Evolutionary conservation across 2,888 invertebrate genomes (phyloP).

Genomic region (Lycaena phlaeas): DNA sequence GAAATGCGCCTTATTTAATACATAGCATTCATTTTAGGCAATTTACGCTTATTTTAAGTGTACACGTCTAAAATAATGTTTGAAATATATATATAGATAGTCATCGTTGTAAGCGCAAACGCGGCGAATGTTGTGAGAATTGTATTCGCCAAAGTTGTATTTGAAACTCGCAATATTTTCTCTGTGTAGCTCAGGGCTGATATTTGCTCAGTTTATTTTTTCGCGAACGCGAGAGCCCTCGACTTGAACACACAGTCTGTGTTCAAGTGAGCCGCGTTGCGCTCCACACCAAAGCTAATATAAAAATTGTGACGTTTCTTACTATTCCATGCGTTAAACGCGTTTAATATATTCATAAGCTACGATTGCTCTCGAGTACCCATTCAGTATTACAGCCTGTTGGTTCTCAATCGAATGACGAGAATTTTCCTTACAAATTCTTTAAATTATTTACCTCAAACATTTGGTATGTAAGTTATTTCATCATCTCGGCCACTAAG

Average conservation of each 20-base stretch:
- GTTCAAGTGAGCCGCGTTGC: slow-evolving; percentile 42
- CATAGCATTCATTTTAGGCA: too few relatives aligned
- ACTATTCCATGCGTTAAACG: slow-evolving; percentile 32
- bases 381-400: slow-evolving; percentile 11
- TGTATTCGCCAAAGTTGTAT: slow-evolving; percentile 28
- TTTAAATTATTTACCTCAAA: slow-evolving; percentile 22
- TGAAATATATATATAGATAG: too few relatives aligned
- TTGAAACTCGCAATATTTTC: slow-evolving; percentile 46
- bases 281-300: slow-evolving; percentile 42
- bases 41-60: too few relatives aligned
- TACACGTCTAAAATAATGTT: too few relatives aligned
- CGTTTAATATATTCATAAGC: slow-evolving; percentile 14
- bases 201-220: slow-evolving; percentile 64
- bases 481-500: slow-evolving; percentile 38
- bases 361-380: slow-evolving; percentile 12
- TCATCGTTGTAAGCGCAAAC: neutral
- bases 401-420: slow-evolving; percentile 10
- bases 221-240: slow-evolving; percentile 46
- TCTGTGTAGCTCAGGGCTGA: slow-evolving; percentile 37
- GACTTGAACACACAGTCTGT: slow-evolving; percentile 52
- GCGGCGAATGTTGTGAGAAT: slow-evolving; percentile 19
- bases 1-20: too few relatives aligned
- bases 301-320: slow-evolving; percentile 41
- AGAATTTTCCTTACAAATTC: slow-evolving; percentile 12
- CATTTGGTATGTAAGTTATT: slow-evolving; percentile 28